Evolutionary conservation across 2,113 vertebrate species (phyloP).

Genomic region (Grantiella picta): DNA sequence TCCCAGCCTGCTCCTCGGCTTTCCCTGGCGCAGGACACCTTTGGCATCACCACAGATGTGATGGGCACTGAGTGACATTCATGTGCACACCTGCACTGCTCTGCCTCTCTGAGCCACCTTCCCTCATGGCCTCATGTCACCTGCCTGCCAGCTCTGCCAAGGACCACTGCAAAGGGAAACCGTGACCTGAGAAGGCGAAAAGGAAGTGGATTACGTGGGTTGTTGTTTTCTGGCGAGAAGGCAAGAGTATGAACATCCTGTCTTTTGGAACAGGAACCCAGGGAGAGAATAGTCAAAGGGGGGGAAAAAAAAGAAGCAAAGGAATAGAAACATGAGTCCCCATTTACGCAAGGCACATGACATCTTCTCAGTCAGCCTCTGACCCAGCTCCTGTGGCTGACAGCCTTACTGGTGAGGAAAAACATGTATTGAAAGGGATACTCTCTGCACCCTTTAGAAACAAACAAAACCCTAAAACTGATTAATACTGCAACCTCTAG

Average conservation of each 20-base stretch:
- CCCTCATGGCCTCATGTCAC: not conserved
- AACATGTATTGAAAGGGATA: not conserved
- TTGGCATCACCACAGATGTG: not conserved
- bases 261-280: constrained; percentile 17
- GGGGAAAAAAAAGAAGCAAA: not conserved
- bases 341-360: not conserved
- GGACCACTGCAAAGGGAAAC: not conserved
- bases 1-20: not conserved
- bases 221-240: not conserved
- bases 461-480: not conserved
- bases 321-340: not conserved
- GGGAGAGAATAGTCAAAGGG: not conserved
- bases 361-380: not conserved
- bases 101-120: not conserved
- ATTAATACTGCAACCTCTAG: not conserved
- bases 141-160: not conserved
- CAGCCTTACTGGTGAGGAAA: not conserved
- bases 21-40: not conserved
- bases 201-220: not conserved
- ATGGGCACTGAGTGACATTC: fast-evolving
- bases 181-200: not conserved
- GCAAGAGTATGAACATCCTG: constrained; percentile 8
- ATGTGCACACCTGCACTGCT: not conserved
- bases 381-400: not conserved
- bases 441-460: not conserved